Conservation (phyloP, 2,888 invertebrate genomes). For the Cetonia aurata region DNA sequence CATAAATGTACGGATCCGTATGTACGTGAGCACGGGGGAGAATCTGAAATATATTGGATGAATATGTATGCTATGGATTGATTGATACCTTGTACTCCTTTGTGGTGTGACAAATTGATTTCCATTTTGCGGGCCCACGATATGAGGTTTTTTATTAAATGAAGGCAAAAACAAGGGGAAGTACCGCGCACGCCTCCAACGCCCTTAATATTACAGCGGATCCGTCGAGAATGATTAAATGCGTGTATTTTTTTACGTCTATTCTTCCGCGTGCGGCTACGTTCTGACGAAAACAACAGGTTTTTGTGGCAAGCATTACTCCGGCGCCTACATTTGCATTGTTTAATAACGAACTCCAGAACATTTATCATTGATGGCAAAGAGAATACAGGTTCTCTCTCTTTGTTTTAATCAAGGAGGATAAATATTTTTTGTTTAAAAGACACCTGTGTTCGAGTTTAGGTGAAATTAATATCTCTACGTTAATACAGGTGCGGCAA, state of each 20-base stretch:
- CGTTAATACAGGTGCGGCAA: no score
- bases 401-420: not conserved
- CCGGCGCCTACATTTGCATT: constrained; percentile 17
- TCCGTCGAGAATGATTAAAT: constrained; percentile 29
- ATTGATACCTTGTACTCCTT: constrained; percentile 40
- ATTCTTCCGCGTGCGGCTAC: constrained; percentile 7
- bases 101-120: constrained; percentile 42
- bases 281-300: constrained; percentile 26
- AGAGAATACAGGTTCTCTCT: not conserved
- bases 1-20: not conserved
- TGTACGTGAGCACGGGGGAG: constrained; percentile 2
- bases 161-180: constrained; percentile 35
- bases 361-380: constrained; percentile 16
- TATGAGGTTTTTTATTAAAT: constrained; percentile 36
- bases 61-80: constrained; percentile 25
- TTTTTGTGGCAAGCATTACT: constrained; percentile 11
- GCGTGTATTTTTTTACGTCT: constrained; percentile 15
- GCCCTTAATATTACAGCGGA: constrained; percentile 25
- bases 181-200: constrained; percentile 18
- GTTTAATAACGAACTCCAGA: constrained; percentile 13
- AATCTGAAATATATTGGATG: constrained; percentile 38
- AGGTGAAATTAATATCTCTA: no score
- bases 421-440: no score
- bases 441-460: no score
- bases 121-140: constrained; percentile 11